These are phyloP conservation scores for Drosophila imparisetae DNA, from an alignment of 2,888 invertebrate species.

Conservation along the genomic window DNA sequence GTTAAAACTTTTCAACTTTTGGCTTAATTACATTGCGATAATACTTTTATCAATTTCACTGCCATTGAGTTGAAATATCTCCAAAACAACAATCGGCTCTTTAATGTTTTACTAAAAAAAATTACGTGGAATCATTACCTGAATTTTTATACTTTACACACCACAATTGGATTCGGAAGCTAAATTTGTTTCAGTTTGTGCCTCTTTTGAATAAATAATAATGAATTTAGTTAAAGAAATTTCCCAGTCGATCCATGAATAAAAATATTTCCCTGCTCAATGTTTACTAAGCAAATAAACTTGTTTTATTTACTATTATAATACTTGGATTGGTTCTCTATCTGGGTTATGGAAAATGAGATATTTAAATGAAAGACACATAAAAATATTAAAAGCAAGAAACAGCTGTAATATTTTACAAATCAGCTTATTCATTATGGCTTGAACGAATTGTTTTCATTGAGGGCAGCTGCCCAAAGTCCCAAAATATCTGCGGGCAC, in stretches of 20 bases:
- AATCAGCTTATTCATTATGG: not conserved
- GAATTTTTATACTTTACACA: too few species aligned
- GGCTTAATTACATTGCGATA: not conserved
- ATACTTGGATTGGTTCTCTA: not conserved
- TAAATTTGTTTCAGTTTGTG: not conserved
- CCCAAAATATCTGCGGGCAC: not conserved
- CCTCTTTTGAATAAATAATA: too few species aligned
- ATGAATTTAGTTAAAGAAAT: accelerated
- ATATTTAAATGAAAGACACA: not conserved
- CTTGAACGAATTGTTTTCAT: not conserved
- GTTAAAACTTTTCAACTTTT: not conserved
- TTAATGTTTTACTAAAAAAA: not conserved
- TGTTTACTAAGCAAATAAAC: not conserved
- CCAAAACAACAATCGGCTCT: not conserved
- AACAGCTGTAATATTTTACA: not conserved
- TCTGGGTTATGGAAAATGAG: not conserved
- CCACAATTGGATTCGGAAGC: too few species aligned
- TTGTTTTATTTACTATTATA: not conserved
- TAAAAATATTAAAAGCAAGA: not conserved
- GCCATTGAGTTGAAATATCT: not conserved
- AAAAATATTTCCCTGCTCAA: not conserved
- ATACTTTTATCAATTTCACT: not conserved
- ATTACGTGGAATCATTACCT: too few species aligned
- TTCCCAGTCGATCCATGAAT: not conserved
- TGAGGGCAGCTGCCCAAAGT: not conserved